Evolutionary conservation across 1,140 invertebrate species (phyloP), one percentile per base, ranked within the genome.

Genomic region (Ceratina calcarata): DNA sequence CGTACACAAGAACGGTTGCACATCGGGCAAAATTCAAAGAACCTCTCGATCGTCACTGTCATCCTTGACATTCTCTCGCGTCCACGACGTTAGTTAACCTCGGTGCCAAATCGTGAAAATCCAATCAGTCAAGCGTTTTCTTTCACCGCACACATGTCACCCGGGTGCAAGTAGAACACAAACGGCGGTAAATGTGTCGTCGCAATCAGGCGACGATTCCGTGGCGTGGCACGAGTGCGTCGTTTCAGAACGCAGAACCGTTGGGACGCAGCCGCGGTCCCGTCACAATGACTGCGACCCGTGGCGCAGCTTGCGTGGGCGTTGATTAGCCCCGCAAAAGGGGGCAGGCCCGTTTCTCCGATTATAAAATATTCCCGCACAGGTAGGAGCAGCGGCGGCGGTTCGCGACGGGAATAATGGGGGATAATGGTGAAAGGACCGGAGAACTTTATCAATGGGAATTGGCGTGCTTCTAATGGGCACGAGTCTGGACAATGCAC

Each of bases 401-500:
- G 67, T 60, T 49, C 45, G 60, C 27, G 27, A 20, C 37, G 13
- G 69, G 83, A 87, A 89, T 87, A 90, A 89, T 89, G 79, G 86
- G 49, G 81, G 70, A 80, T 87, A 87, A 87, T 86, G 86, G 80
- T 85, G 84, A 89, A 88, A 90, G 81, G 78, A 64, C 51, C 60
- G 65, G 73, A 90, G 87, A 81, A 85, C 77, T 85, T 85, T 86
- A 87, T 90, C 86, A 90, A 91, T 90, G 85, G 83, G 78, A 90
- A 90, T 91, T 87, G 87, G 86, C 71, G 84, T 87, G 79, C 74
- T 83, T 82, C 85, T 90, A 90, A 90, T 90, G 81, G 86, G 69
- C 74, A 82, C 83, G 74, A 71, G 61, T 20, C 78, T 67, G 85
- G 84, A 90, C 89, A 90, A 90, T 88, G 80, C 81, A 53, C 66